Base-by-base conservation (phyloP, 2,797 vertebrate genomes). In the Orientallactaga sibirica region DNA sequence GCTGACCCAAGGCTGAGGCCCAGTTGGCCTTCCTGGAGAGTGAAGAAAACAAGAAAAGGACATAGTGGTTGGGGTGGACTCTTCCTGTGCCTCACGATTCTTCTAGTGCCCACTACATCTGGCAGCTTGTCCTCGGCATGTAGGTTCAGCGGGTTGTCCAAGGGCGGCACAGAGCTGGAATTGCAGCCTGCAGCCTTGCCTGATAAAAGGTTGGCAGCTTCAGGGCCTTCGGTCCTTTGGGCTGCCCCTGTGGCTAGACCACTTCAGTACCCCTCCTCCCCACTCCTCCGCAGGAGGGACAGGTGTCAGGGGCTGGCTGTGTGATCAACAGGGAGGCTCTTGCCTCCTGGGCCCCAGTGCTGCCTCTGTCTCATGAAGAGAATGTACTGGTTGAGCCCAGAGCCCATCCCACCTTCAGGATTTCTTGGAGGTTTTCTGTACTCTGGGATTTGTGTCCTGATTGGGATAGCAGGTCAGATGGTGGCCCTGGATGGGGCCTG, bases 341-440 rank as follows among this genome's bases (percentile, higher is more conserved):
- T 6, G 20, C 55, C 33, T 80, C 58, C 16, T 18, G 43, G 78
- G 16, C 62, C 33, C 71, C 24, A 0, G 27, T 18, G 29, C 41
- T 81, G 14, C 52, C 4, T 90, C 61, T 87, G 7, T 74, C 41
- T 7, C 2, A 22, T 48, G 58, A 62, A 41, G 52, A 14, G 58
- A 11, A 4, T 1, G 0, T 33, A 20, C 27, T 14, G 1, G n/a
- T 14, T 16, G 0, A 2, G 86, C n/a, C 62, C n/a, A 10, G 37
- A 52, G n/a, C 37, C 48, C 52, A 7, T 55, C 18, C 43, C 27
- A 61, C 55, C 71, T 64, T 80, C 41, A n/a, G 20, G 67, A 11
- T 19, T 19, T 88, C 58, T 80, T 4, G 5, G 58, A 43, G 48
- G 33, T 12, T 16, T 70, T 64, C 48, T 90, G 37, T 25, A 7